These are phyloP conservation scores for Hydraecia micacea DNA, from an alignment of 2,888 invertebrate species.

Conservation along the genomic window DNA sequence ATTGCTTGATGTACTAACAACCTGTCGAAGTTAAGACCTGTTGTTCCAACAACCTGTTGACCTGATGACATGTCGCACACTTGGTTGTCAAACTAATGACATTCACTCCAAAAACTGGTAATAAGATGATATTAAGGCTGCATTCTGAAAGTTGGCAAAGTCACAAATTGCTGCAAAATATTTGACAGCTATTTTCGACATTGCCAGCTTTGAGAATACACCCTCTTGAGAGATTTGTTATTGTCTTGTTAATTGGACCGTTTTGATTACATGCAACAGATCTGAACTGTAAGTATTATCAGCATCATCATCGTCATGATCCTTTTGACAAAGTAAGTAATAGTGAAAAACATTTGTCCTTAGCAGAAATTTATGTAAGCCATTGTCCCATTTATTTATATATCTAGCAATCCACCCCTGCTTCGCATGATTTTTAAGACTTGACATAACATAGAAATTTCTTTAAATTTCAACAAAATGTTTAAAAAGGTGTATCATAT, in stretches of 20 bases:
- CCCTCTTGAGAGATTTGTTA: not conserved
- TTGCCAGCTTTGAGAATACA: not conserved
- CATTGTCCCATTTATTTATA: not conserved
- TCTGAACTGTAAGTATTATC: constrained; percentile 43
- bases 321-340: constrained; percentile 21
- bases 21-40: not conserved
- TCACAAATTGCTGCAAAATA: not conserved
- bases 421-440: not conserved
- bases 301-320: constrained; percentile 15
- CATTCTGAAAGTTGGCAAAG: not conserved
- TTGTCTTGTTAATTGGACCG: not conserved
- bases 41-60: not conserved
- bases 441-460: not conserved
- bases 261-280: constrained; percentile 45
- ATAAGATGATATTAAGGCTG: not conserved
- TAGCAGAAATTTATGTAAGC: constrained; percentile 5
- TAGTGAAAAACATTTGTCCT: not conserved
- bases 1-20: not conserved
- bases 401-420: not conserved
- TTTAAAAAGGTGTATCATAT: not conserved
- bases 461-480: not conserved
- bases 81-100: not conserved
- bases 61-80: not conserved
- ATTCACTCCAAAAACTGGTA: not conserved
- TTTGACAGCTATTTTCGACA: not conserved